Evolutionary conservation across 2,113 vertebrate genomes (phyloP), one percentile per base, ranked within the genome.

Genomic region (Rostratula benghalensis): DNA sequence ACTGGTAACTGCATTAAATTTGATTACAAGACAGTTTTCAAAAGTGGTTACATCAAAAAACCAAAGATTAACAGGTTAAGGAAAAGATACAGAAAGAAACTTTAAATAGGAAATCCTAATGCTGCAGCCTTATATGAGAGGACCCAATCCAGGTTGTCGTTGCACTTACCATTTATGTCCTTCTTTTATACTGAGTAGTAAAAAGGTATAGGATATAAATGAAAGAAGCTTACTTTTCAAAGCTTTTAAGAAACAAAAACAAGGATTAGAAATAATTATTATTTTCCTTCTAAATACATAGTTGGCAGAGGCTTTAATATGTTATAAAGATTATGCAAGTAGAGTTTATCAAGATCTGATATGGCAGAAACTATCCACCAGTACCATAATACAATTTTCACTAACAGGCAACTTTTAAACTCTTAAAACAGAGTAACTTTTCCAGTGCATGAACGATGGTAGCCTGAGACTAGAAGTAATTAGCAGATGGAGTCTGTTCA

Each of bases 131-230:
- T 69, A 8, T 9, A 41, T 10, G n/a, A 89, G 22, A 92, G 17
- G 13, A 68, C 77, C 43, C 76, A 94, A 4, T 17, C 90, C 60
- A 68, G 39, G 23, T 27, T 78, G 56, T 51, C n/a, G 35, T 4
- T 41, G 68, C 90, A 98, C 97, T 98, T 98, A 98, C 97, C 97
- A 96, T 95, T 93, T 95, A 93, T 83, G 64, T 95, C 91, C 82
- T 94, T 69, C 95, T 92, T 96, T 97, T 93, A 97, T 56, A 98
- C 6, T 96, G 85, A 98, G 95, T 83, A 94, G 77, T 97, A 94
- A 97, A 97, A 97, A 95, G 79, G 61, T 27, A 83, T 79, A 97
- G 83, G 79, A 86, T 92, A 60, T 65, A 97, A 83, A 63, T 81
- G 82, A 97, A 96, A 43, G 91, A 80, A 93, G 90, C 56, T 94